Evolutionary conservation across 2,888 invertebrate genomes (phyloP).

Genomic region (Pherbina coryleti): DNA sequence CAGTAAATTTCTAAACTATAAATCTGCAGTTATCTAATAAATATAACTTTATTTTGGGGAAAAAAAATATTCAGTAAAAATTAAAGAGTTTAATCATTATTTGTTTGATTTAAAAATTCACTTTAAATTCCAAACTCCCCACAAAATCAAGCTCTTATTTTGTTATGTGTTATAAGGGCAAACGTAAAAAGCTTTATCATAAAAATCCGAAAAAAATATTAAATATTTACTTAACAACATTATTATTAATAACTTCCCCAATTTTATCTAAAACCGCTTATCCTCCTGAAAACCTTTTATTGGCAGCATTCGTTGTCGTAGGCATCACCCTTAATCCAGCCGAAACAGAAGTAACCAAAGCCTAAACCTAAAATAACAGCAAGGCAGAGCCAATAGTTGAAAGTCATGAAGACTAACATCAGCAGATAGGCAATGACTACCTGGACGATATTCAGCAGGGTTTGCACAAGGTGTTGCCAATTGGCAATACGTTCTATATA

Average conservation of each 20-base stretch:
- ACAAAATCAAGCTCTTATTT: too few relatives aligned
- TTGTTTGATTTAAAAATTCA: background rate
- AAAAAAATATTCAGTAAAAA: too few relatives aligned
- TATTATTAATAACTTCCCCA: too few relatives aligned
- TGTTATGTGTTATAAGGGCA: background rate
- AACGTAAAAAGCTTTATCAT: background rate
- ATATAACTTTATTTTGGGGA: too few relatives aligned
- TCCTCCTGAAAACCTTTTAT: conserved; percentile 39
- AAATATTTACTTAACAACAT: too few relatives aligned
- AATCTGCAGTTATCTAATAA: too few relatives aligned
- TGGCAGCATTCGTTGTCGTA: conserved; percentile 65
- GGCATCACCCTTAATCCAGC: conserved; percentile 61
- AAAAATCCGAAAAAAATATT: background rate
- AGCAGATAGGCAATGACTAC: conserved; percentile 64
- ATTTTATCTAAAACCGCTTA: too few relatives aligned
- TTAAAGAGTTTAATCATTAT: too few relatives aligned
- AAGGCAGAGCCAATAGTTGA: conserved; percentile 67
- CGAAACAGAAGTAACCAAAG: conserved; percentile 66
- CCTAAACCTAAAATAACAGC: conserved; percentile 65
- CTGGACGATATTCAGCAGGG: conserved; percentile 62
- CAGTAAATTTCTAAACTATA: too few relatives aligned
- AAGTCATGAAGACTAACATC: conserved; percentile 68
- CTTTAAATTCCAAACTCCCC: too few relatives aligned
- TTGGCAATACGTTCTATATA: conserved; percentile 56
- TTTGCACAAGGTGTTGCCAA: conserved; percentile 60